These are phyloP conservation scores for Cryptus viduatorius DNA, from an alignment of 2,888 invertebrate species.

Conservation along the genomic window DNA sequence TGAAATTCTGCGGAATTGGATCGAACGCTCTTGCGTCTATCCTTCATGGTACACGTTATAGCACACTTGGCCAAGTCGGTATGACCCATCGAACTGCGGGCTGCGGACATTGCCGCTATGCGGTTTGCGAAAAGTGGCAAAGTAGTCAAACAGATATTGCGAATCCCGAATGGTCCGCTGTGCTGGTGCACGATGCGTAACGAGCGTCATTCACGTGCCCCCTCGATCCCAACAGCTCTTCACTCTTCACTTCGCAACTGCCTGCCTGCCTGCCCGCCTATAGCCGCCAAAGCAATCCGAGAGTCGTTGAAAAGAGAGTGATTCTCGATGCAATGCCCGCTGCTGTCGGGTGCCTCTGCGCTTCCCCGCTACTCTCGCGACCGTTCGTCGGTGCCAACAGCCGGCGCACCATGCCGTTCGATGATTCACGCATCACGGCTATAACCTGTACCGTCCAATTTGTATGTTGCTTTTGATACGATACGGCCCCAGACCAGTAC, in stretches of 20 bases:
- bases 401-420: slow-evolving; percentile 58
- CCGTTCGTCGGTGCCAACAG: slow-evolving; percentile 53
- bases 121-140: slow-evolving; percentile 54
- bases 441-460: slow-evolving; percentile 64
- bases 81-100: background rate
- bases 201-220: slow-evolving; percentile 56
- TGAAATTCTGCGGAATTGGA: slow-evolving; percentile 46
- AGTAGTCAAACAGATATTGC: slow-evolving; percentile 60
- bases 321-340: slow-evolving; percentile 57
- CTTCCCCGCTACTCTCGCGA: slow-evolving; percentile 1
- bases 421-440: slow-evolving; percentile 68
- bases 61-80: background rate
- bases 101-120: slow-evolving; percentile 16
- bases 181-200: slow-evolving; percentile 51
- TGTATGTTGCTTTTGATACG: slow-evolving; percentile 66
- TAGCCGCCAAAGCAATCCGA: slow-evolving; percentile 62
- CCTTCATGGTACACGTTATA: slow-evolving; percentile 5
- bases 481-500: slow-evolving; percentile 31
- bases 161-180: slow-evolving; percentile 46
- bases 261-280: slow-evolving; percentile 33
- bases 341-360: slow-evolving; percentile 6
- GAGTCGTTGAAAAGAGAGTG: slow-evolving; percentile 67
- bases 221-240: slow-evolving; percentile 30
- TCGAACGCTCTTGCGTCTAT: slow-evolving; percentile 4
- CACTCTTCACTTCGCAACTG: slow-evolving; percentile 46